Base-by-base conservation (phyloP, 1,140 invertebrate species). In the Heliconius melpomene region DNA sequence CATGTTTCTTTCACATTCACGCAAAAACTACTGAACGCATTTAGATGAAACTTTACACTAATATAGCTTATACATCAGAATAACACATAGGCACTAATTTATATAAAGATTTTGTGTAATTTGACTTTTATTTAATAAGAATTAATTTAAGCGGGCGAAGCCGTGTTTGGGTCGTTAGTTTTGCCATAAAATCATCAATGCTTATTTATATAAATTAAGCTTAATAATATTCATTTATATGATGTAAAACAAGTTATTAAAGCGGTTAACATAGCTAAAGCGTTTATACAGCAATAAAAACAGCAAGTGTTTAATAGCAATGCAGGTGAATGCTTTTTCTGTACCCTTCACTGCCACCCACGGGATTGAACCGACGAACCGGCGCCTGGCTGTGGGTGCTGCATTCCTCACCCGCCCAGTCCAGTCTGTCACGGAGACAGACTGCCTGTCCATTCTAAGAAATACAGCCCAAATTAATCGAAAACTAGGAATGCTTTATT, bases 291-390 rank as follows among this genome's bases (percentile, higher is more conserved):
- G 32, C 32, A 72, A 72, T 72, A 72, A 72, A 72, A 72, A 72
- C 36, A 72, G 32, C 71, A 72, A 72, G 36, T 38, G 71, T 5
- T 72, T 72, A 40, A 38, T 72, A 40, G 29, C 36, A 79, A 54
- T 52, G 77, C 86, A 87, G 83, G 83, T 84, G 83, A 83, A 78
- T 79, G 84, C 79, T 86, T 87, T 86, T 85, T 83, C 84, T 72
- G 71, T 86, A 86, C 86, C 86, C 82, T 86, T 87, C 86, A 87
- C 83, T 79, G 46, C 82, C 83, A 86, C 86, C 86, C 86, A 87
- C 86, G 83, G 79, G 75, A 81, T 78, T 71, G 80, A 77, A 77
- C 76, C 76, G 76, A 77, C 66, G 76, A 73, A 82, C 77, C 81
- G 86, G 85, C 86, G 86, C 86, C 85, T 79, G 75, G 13, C 66